Evolutionary conservation across 1,140 invertebrate species (phyloP).

Genomic region (Trinorchestia longiramus): DNA sequence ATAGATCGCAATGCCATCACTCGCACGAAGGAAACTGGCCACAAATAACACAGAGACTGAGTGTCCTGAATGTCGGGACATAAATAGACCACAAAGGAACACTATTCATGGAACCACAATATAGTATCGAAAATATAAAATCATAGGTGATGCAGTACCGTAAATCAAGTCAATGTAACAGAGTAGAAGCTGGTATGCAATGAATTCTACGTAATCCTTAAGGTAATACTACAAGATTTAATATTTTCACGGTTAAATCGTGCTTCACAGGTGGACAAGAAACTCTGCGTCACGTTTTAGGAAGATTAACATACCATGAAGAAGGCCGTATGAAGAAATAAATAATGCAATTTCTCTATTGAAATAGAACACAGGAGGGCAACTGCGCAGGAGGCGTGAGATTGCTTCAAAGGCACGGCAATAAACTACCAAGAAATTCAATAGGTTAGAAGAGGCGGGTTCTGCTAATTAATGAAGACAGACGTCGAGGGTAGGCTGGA

Average conservation of each 20-base stretch:
- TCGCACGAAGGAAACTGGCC: not conserved
- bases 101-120: not conserved
- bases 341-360: too few species aligned
- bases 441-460: not conserved
- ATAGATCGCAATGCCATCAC: not conserved
- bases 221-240: too few species aligned
- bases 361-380: too few species aligned
- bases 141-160: not conserved
- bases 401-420: not conserved
- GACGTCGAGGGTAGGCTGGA: not conserved
- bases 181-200: not conserved
- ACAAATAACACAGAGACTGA: not conserved
- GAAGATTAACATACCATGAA: too few species aligned
- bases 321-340: not conserved
- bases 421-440: not conserved
- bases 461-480: not conserved
- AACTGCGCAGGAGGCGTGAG: too few species aligned
- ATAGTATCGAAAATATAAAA: not conserved
- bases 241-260: too few species aligned
- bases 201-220: too few species aligned
- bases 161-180: not conserved
- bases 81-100: not conserved
- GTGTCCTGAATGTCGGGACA: not conserved
- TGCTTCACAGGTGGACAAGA: too few species aligned
- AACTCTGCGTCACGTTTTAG: too few species aligned